Conservation (phyloP, 1,140 invertebrate genomes). For the Heliconius himera region DNA sequence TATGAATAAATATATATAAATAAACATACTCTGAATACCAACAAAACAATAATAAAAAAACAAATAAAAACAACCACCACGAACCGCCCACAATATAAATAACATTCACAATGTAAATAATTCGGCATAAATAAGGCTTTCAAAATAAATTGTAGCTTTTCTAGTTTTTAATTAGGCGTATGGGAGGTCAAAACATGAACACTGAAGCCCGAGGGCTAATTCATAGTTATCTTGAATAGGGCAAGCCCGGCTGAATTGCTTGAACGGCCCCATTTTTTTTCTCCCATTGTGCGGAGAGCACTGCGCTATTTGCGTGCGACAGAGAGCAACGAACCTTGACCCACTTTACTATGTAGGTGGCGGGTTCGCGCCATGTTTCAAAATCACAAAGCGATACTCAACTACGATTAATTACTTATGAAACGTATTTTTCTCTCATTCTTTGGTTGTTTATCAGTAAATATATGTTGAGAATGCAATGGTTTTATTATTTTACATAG, state of each 20-base stretch:
- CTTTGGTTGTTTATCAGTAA: background rate
- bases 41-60: background rate
- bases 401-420: background rate
- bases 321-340: conserved; percentile 46
- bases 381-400: background rate
- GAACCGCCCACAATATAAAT: background rate
- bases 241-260: conserved; percentile 14
- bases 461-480: background rate
- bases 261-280: conserved; percentile 39
- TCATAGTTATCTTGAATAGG: conserved; percentile 25
- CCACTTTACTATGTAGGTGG: conserved; percentile 38
- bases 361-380: conserved; percentile 27
- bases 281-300: conserved; percentile 34
- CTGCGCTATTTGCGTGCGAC: conserved; percentile 44
- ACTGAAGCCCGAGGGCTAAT: conserved; percentile 29
- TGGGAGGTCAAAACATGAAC: conserved; percentile 22
- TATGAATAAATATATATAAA: background rate
- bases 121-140: background rate
- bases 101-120: conserved; percentile 8
- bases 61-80: background rate
- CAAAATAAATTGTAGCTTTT: conserved; percentile 10
- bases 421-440: background rate
- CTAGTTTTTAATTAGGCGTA: conserved; percentile 18
- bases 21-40: background rate
- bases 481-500: background rate